Evolutionary conservation across 2,888 invertebrate species (phyloP).

Genomic region (Agrenia bidenticulata): DNA sequence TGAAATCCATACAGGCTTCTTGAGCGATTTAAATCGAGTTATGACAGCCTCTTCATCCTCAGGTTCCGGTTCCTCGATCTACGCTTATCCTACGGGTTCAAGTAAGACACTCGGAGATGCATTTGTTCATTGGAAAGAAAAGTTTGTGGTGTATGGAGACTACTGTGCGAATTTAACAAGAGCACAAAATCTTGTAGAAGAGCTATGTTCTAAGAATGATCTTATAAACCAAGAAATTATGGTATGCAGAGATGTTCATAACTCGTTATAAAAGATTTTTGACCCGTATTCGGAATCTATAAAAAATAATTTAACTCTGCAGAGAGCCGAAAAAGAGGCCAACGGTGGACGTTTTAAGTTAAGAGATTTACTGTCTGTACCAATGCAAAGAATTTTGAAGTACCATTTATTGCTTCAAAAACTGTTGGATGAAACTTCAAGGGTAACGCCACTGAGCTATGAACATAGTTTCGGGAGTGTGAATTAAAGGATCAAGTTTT

Average conservation of each 20-base stretch:
- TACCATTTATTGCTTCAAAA: slow-evolving; percentile 93
- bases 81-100: slow-evolving; percentile 57
- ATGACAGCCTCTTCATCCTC: slow-evolving; percentile 35
- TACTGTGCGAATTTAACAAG: slow-evolving; percentile 91
- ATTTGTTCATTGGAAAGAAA: slow-evolving; percentile 86
- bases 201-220: slow-evolving; percentile 68
- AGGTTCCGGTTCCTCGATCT: slow-evolving; percentile 57
- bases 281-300: too few species aligned
- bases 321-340: slow-evolving; percentile 90
- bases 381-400: slow-evolving; percentile 97
- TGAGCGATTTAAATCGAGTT: slow-evolving; percentile 75
- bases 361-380: slow-evolving; percentile 92
- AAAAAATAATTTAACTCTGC: too few species aligned
- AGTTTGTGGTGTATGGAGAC: slow-evolving; percentile 89
- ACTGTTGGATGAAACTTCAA: slow-evolving; percentile 80
- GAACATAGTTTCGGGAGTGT: background rate
- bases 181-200: slow-evolving; percentile 83
- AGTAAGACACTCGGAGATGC: slow-evolving; percentile 69
- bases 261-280: background rate
- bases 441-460: slow-evolving; percentile 65
- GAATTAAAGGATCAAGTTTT: background rate
- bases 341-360: slow-evolving; percentile 93
- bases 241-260: slow-evolving; percentile 64
- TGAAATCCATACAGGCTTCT: slow-evolving; percentile 81
- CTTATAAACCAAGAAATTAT: slow-evolving; percentile 67